Base-by-base conservation (phyloP, 1,140 invertebrate genomes). In the Drosophila nikananu region DNA sequence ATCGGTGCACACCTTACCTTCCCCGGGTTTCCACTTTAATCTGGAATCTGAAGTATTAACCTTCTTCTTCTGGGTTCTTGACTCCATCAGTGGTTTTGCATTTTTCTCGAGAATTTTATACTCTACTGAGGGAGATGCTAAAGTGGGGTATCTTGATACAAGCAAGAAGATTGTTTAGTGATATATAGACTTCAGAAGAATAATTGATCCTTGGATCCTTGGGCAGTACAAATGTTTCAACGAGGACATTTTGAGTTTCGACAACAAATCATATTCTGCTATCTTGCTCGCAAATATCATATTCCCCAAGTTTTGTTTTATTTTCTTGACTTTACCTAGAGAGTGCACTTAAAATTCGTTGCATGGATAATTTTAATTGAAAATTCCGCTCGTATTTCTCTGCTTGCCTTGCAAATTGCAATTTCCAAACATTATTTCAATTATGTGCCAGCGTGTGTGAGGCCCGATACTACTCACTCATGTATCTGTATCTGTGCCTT, bases 351-450 rank as follows among this genome's bases (percentile, higher is more conserved):
- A 2, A n/a, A 4, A 54, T 58, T 77, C 73, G 63, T 39, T 52
- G 12, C 30, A 15, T 42, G 17, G 8, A 32, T 19, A 37, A 17
- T 21, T 4, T 30, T 5, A 23, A 48, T 41, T 30, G 39, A 21
- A 41, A 76, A 65, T 63, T 68, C 42, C 37, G 10, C 48, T 46
- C 61, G 37, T 27, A 55, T 44, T 57, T 60, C 54, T 27, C n/a
- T 51, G 76, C 57, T 55, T 46, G 57, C 77, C 42, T 74, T 61
- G 63, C 62, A 64, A 67, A 58, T 72, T 72, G 58, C 46, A 63
- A 68, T 82, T 75, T 61, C 55, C 49, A 78, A 83, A 80, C 68
- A 78, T 83, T 64, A 78, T 82, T 78, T 82, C 79, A 74, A 82
- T 82, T 82, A 82, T 63, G 52, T 54, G 39, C 27, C 73, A 55